phyloP scores from a whole-genome alignment of 2,797 vertebrate species.

The Gallinago stenura region DNA sequence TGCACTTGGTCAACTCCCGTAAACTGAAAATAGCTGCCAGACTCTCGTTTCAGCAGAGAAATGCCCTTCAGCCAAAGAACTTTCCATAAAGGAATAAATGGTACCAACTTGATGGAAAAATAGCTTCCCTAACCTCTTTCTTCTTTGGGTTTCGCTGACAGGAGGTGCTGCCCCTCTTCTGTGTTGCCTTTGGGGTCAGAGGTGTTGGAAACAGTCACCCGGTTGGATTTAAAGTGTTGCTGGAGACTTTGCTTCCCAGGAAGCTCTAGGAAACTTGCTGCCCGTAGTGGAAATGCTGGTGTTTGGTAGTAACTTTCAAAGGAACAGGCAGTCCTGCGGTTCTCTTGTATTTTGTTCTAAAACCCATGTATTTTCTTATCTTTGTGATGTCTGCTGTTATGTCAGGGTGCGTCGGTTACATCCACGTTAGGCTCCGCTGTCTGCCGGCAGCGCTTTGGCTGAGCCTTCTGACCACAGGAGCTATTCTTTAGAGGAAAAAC shows the following conservation, averaged over 20 bases:
- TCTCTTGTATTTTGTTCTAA: background rate
- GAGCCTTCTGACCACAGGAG: background rate
- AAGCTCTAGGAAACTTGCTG: rapidly evolving
- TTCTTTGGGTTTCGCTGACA: background rate
- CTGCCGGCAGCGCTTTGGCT: background rate
- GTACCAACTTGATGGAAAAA: background rate
- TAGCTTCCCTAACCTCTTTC: background rate
- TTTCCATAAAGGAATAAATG: background rate
- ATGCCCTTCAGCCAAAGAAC: constrained; percentile 30
- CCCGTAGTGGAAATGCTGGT: rapidly evolving
- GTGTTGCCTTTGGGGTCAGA: background rate
- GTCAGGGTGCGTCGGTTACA: background rate
- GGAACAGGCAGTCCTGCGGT: background rate
- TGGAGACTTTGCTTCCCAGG: background rate
- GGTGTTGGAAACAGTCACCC: background rate
- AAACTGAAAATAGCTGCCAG: constrained; percentile 38
- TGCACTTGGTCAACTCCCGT: background rate
- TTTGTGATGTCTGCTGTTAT: background rate
- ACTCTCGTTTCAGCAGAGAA: background rate
- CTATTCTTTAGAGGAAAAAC: background rate
- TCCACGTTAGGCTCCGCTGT: background rate
- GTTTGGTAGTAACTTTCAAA: background rate
- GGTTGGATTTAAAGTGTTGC: background rate
- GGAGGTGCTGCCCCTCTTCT: constrained; percentile 3
- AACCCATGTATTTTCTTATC: background rate